These are phyloP conservation scores for Eumerus sabulonum DNA, from an alignment of 2,888 invertebrate species.

Conservation along the genomic window DNA sequence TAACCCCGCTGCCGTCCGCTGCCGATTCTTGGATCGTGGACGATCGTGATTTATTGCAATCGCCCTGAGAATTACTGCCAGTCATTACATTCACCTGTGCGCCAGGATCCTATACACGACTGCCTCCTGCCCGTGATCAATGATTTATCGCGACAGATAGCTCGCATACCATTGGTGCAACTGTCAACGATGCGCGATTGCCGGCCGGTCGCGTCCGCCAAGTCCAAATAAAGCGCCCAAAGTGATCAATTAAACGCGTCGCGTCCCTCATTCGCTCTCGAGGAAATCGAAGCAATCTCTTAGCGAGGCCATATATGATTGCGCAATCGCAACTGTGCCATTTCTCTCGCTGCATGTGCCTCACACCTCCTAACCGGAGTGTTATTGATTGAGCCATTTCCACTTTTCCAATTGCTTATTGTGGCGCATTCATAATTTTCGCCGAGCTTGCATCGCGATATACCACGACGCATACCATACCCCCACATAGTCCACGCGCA, in stretches of 20 bases:
- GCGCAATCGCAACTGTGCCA: slow-evolving; percentile 54
- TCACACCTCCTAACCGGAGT: slow-evolving; percentile 69
- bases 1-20: too few species aligned
- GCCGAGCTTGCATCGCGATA: slow-evolving; percentile 4
- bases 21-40: slow-evolving; percentile 29
- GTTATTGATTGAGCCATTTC: slow-evolving; percentile 69
- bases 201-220: slow-evolving; percentile 11
- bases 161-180: slow-evolving; percentile 15
- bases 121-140: slow-evolving; percentile 36
- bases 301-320: slow-evolving; percentile 34
- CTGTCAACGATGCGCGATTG: slow-evolving; percentile 51
- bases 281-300: too few species aligned
- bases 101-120: slow-evolving; percentile 36
- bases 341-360: slow-evolving; percentile 66
- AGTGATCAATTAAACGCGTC: slow-evolving; percentile 63
- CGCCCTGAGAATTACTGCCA: slow-evolving; percentile 55
- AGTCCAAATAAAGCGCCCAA: slow-evolving; percentile 63
- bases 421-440: slow-evolving; percentile 63
- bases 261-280: slow-evolving; percentile 2
- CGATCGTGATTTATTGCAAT: slow-evolving; percentile 50
- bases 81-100: slow-evolving; percentile 66
- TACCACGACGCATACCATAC: slow-evolving; percentile 21
- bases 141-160: slow-evolving; percentile 49
- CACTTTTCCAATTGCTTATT: slow-evolving; percentile 69
- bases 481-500: neutral